These are phyloP conservation scores for Trochalopteron elliotii DNA, from an alignment of 2,113 vertebrate genomes.

Conservation along the genomic window DNA sequence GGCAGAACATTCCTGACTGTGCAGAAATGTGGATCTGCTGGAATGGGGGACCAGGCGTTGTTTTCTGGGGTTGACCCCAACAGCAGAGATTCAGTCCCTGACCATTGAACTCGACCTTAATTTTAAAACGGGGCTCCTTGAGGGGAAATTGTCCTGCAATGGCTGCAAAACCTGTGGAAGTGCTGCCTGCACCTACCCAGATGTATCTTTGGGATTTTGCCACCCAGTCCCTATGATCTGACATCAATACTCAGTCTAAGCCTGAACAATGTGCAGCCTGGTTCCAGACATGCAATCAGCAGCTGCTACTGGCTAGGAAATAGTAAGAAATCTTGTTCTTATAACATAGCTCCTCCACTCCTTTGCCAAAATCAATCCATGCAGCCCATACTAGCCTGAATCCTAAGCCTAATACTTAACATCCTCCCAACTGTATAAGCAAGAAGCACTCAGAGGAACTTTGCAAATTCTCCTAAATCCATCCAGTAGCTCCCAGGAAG, in stretches of 20 bases:
- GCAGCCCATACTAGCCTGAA: neutral
- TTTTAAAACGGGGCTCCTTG: neutral
- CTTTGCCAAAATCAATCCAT: neutral
- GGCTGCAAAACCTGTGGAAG: neutral
- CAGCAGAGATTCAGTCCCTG: neutral
- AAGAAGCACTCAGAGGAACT: neutral
- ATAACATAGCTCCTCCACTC: neutral
- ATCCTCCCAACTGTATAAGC: accelerated
- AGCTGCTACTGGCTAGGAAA: neutral
- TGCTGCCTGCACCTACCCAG: neutral
- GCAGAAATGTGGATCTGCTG: neutral
- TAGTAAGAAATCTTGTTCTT: neutral
- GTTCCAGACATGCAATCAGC: neutral
- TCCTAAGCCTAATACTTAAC: neutral
- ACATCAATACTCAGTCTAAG: neutral
- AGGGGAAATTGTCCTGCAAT: neutral
- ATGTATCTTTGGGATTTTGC: neutral
- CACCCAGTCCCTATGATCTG: neutral
- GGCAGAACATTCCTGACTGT: neutral
- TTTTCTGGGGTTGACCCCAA: neutral
- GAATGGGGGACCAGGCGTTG: accelerated
- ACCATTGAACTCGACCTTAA: neutral
- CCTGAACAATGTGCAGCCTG: neutral
- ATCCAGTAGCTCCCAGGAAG: neutral
- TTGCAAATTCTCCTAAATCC: neutral